These are phyloP conservation scores for Brachyalestes nurse DNA, from an alignment of 2,797 vertebrate genomes.

Conservation along the genomic window DNA sequence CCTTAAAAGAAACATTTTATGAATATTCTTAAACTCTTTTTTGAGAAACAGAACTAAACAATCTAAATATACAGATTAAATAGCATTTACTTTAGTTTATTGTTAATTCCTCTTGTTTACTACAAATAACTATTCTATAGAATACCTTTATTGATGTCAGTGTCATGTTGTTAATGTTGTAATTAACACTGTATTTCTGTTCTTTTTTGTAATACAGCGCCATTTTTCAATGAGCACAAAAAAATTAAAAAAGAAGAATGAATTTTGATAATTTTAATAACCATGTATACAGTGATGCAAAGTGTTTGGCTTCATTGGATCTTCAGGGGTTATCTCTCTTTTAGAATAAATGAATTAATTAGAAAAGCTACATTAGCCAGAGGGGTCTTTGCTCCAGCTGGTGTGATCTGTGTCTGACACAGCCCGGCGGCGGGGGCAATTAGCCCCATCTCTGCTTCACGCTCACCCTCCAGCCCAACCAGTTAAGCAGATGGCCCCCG, in stretches of 20 bases:
- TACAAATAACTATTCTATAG: too few species aligned
- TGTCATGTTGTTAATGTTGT: too few species aligned
- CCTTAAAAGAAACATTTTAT: too few species aligned
- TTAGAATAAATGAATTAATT: conserved; percentile 21
- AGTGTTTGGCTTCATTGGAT: conserved; percentile 3
- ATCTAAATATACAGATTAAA: too few species aligned
- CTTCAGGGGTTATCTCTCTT: conserved; percentile 19
- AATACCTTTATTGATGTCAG: too few species aligned
- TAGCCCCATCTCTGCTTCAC: conserved; percentile 31
- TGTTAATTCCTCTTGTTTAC: too few species aligned
- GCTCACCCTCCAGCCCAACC: conserved; percentile 22
- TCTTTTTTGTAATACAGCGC: too few species aligned
- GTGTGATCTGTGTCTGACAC: conserved; percentile 42
- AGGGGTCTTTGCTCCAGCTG: conserved; percentile 17
- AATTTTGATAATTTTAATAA: neutral
- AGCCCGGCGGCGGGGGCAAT: conserved; percentile 26
- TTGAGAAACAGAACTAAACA: too few species aligned
- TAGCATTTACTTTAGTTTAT: too few species aligned
- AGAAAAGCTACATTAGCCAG: conserved; percentile 20
- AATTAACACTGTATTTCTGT: too few species aligned
- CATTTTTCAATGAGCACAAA: neutral
- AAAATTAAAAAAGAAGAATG: neutral
- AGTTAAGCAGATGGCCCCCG: neutral
- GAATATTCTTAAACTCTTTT: too few species aligned
- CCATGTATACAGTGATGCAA: neutral